Conservation (phyloP, 2,888 invertebrate genomes). For the Mesopsocus fuscifrons region DNA sequence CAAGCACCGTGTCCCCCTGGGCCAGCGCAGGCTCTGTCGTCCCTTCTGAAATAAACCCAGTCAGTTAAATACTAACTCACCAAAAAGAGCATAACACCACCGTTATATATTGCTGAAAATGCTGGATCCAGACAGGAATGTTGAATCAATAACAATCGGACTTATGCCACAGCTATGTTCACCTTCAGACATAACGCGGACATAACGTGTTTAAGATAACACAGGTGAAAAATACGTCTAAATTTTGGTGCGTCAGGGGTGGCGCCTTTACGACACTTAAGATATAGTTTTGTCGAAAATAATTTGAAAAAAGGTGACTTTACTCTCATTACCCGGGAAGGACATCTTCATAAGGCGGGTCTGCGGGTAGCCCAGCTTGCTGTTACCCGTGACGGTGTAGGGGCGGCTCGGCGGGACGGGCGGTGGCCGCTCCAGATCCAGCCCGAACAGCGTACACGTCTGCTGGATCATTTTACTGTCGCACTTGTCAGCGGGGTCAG, state of each 20-base stretch:
- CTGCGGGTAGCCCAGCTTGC: conserved; percentile 84
- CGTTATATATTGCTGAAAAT: too few relatives aligned
- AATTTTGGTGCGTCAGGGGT: too few relatives aligned
- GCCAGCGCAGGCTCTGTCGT: conserved; percentile 35
- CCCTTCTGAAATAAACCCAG: neutral
- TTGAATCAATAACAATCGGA: too few relatives aligned
- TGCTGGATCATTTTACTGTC: conserved; percentile 78
- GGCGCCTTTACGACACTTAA: too few relatives aligned
- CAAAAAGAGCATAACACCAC: too few relatives aligned
- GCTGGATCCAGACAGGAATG: too few relatives aligned
- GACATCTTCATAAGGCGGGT: conserved; percentile 78
- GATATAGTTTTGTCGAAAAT: too few relatives aligned
- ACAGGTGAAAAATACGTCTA: too few relatives aligned
- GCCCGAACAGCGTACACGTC: conserved; percentile 74
- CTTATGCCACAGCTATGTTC: too few relatives aligned
- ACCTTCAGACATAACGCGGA: too few relatives aligned
- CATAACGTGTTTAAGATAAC: too few relatives aligned
- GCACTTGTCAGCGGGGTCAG: conserved; percentile 66
- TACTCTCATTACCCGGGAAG: conserved; percentile 61
- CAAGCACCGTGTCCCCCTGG: conserved; percentile 73
- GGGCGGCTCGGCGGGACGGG: conserved; percentile 79
- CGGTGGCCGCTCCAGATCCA: conserved; percentile 80
- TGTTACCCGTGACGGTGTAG: conserved; percentile 78
- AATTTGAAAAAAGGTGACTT: too few relatives aligned
- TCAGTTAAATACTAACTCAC: conserved; percentile 2